phyloP scores from a whole-genome alignment of 1,140 invertebrate genomes.

The Hycleus phaleratus region DNA sequence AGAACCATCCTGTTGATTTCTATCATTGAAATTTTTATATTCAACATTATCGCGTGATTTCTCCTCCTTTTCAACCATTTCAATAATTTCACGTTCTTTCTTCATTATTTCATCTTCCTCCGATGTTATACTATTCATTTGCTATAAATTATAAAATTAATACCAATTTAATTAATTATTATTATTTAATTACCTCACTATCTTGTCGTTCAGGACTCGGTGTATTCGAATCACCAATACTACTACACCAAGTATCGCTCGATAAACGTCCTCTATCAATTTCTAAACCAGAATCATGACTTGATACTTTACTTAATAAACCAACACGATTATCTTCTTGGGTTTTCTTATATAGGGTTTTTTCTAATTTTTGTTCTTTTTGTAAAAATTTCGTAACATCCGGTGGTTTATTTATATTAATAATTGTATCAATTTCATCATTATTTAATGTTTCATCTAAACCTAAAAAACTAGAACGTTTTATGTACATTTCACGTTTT shows the following conservation, averaged over 20 bases:
- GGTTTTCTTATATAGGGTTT: conserved; percentile 57
- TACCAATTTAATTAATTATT: not conserved
- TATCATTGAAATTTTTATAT: conserved; percentile 1
- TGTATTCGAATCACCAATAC: conserved; percentile 50
- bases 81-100: conserved; percentile 65
- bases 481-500: conserved; percentile 75
- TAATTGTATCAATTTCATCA: conserved; percentile 59
- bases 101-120: conserved; percentile 66
- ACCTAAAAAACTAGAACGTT: conserved; percentile 78
- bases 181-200: conserved; percentile 47
- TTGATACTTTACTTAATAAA: conserved; percentile 44
- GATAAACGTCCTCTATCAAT: conserved; percentile 51
- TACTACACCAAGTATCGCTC: conserved; percentile 53
- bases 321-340: conserved; percentile 33
- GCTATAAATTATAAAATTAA: conserved; percentile 21
- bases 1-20: not conserved
- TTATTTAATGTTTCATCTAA: conserved; percentile 60
- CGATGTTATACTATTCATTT: conserved; percentile 40
- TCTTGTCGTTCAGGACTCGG: conserved; percentile 69
- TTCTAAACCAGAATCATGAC: conserved; percentile 69
- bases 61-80: conserved; percentile 59
- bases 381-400: conserved; percentile 70
- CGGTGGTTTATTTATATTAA: conserved; percentile 64
- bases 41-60: conserved; percentile 37
- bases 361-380: conserved; percentile 70